Evolutionary conservation across 2,797 vertebrate genomes (phyloP).

Genomic region (Astyanax mexicanus): DNA sequence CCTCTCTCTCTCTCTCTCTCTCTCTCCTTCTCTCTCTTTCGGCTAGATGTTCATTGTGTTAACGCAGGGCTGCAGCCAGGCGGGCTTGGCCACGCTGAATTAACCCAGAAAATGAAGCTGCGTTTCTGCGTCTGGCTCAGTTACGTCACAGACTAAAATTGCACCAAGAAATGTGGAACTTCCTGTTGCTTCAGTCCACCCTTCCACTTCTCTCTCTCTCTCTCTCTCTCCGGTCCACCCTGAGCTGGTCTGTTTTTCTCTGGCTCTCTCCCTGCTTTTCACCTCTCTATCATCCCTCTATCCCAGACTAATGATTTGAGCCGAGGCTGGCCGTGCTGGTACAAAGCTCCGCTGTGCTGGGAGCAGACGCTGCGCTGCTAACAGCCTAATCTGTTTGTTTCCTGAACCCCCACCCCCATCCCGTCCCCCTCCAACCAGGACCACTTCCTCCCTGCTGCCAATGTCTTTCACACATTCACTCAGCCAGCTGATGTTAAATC

Average conservation of each 20-base stretch:
- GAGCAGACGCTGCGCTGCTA: constrained; percentile 52
- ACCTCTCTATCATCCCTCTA: constrained; percentile 19
- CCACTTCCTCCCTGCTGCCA: constrained; percentile 62
- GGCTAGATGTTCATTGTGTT: constrained; percentile 61
- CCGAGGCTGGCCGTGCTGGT: constrained; percentile 35
- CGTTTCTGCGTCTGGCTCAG: constrained; percentile 60
- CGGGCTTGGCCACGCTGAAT: constrained; percentile 62
- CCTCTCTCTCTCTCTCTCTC: too few species aligned
- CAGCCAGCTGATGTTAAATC: constrained; percentile 33
- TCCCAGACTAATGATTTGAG: background rate
- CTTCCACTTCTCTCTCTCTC: constrained; percentile 21
- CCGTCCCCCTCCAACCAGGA: constrained; percentile 13
- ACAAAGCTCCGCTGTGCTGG: constrained; percentile 69
- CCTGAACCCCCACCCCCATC: constrained; percentile 24
- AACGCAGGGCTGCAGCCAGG: constrained; percentile 61
- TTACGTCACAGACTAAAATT: constrained; percentile 70
- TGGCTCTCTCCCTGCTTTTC: constrained; percentile 28
- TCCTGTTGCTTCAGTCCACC: constrained; percentile 52
- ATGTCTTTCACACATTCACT: constrained; percentile 50
- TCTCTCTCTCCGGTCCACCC: constrained; percentile 10
- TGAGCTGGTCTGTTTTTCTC: constrained; percentile 6
- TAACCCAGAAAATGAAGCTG: constrained; percentile 66
- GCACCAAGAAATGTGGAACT: constrained; percentile 65
- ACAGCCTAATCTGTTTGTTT: constrained; percentile 67
- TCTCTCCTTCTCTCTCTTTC: background rate